Evolutionary conservation across 2,888 invertebrate genomes (phyloP).

Genomic region (Synanthedon vespiformis): DNA sequence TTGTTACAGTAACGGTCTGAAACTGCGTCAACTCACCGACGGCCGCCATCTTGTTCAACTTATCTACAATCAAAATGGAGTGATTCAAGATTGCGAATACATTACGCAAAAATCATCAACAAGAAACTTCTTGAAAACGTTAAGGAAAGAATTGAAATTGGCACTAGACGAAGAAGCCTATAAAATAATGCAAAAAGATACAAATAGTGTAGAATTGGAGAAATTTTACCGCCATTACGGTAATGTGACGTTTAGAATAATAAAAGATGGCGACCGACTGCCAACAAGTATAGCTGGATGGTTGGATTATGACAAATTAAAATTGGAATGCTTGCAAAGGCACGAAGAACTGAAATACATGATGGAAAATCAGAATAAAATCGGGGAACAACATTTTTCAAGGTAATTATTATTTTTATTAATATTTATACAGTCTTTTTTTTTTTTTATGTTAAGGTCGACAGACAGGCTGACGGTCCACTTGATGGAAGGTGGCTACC

Average conservation of each 20-base stretch:
- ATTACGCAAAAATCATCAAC: slow-evolving; percentile 67
- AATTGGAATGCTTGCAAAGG: slow-evolving; percentile 62
- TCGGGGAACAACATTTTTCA: slow-evolving; percentile 30
- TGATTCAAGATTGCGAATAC: slow-evolving; percentile 77
- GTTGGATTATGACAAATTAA: slow-evolving; percentile 71
- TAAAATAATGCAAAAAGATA: slow-evolving; percentile 31
- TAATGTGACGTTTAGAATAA: slow-evolving; percentile 68
- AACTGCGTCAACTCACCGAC: slow-evolving; percentile 76
- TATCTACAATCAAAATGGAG: slow-evolving; percentile 73
- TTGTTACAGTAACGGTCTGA: slow-evolving; percentile 65
- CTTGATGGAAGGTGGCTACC: too few relatives aligned
- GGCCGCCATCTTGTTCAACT: slow-evolving; percentile 77
- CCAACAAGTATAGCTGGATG: slow-evolving; percentile 65
- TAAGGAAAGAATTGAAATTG: slow-evolving; percentile 68
- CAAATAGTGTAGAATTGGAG: slow-evolving; percentile 26
- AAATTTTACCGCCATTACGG: slow-evolving; percentile 51
- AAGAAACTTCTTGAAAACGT: slow-evolving; percentile 69
- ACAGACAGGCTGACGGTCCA: too few relatives aligned
- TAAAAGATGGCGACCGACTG: slow-evolving; percentile 55
- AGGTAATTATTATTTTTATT: slow-evolving; percentile 29
- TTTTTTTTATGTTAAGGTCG: background rate
- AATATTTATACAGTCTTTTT: background rate
- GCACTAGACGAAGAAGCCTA: slow-evolving; percentile 49
- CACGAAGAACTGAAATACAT: slow-evolving; percentile 50
- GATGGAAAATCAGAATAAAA: slow-evolving; percentile 43